Conservation (phyloP, 2,797 vertebrate species). For the Psittacula echo region DNA sequence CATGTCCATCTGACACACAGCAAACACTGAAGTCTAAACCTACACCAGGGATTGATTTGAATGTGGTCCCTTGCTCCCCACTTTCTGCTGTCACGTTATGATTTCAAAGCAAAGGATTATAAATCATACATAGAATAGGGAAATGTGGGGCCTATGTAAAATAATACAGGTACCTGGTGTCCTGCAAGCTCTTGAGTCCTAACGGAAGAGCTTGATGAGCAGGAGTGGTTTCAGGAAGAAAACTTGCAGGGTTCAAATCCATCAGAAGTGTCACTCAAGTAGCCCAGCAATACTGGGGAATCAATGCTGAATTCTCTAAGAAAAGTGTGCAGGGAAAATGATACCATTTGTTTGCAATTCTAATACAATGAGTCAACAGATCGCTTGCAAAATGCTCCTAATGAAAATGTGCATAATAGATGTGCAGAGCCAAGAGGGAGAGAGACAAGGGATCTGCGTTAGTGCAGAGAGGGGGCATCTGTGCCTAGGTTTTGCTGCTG, state of each 20-base stretch:
- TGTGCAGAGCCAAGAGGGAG: background rate
- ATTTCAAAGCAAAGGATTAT: background rate
- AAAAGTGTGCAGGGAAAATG: constrained; percentile 52
- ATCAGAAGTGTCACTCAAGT: constrained; percentile 70
- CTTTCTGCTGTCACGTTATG: background rate
- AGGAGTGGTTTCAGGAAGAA: background rate
- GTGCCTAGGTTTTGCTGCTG: background rate
- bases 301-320: constrained; percentile 67
- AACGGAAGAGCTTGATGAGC: constrained; percentile 15
- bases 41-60: background rate
- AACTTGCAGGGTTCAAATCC: constrained; percentile 63
- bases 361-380: constrained; percentile 77
- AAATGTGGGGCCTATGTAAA: background rate
- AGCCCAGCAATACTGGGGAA: constrained; percentile 63
- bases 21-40: background rate
- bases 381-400: constrained; percentile 65
- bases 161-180: background rate
- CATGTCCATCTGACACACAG: background rate
- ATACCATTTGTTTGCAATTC: constrained; percentile 80
- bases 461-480: background rate
- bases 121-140: background rate
- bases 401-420: constrained; percentile 68
- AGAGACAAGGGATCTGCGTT: background rate
- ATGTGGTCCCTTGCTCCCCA: background rate
- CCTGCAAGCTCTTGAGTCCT: background rate